Evolutionary conservation across 2,888 invertebrate species (phyloP).

Genomic region (Allophyes oxyacanthae): DNA sequence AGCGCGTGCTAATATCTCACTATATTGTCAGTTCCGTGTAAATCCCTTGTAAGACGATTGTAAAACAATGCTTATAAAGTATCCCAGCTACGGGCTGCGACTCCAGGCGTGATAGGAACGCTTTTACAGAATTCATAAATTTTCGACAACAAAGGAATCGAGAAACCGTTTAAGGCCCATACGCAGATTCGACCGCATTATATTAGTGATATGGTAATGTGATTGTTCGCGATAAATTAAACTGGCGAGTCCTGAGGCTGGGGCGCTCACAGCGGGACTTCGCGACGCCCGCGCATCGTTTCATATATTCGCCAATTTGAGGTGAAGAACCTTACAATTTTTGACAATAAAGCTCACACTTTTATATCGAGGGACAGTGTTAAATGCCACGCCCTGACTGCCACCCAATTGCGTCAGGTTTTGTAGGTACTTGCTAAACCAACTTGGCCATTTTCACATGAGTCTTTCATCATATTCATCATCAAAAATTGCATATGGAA

Average conservation of each 20-base stretch:
- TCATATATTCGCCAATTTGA: constrained; percentile 64
- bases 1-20: constrained; percentile 64
- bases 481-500: no score
- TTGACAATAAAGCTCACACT: constrained; percentile 74
- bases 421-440: constrained; percentile 12
- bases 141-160: constrained; percentile 85
- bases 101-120: constrained; percentile 78
- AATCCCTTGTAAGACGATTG: constrained; percentile 73
- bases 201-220: constrained; percentile 89
- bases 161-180: constrained; percentile 86
- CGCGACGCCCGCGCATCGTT: constrained; percentile 76
- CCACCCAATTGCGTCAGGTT: constrained; percentile 49
- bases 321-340: constrained; percentile 81
- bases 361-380: constrained; percentile 61
- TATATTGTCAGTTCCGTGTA: constrained; percentile 64
- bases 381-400: constrained; percentile 52
- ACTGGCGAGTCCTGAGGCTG: constrained; percentile 71
- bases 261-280: constrained; percentile 79
- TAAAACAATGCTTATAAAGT: constrained; percentile 80
- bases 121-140: constrained; percentile 84
- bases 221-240: constrained; percentile 88
- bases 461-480: no score
- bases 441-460: no score
- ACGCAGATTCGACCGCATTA: constrained; percentile 83
- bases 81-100: constrained; percentile 67